Evolutionary conservation across 2,888 invertebrate genomes (phyloP).

Genomic region (Andrena bicolor): DNA sequence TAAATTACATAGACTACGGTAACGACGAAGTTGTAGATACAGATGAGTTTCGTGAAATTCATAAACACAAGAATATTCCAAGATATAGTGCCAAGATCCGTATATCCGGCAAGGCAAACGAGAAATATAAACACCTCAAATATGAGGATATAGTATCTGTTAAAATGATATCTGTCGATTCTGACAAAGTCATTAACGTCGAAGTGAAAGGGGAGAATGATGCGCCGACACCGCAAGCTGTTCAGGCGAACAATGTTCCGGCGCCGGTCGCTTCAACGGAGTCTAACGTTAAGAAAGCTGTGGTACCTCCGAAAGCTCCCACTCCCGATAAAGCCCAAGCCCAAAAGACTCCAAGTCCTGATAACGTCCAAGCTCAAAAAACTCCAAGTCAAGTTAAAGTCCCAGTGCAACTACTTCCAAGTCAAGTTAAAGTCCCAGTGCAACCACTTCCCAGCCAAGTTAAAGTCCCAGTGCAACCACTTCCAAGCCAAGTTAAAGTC

Average conservation of each 20-base stretch:
- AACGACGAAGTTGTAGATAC: constrained; percentile 59
- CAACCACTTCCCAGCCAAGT: too few relatives aligned
- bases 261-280: not conserved
- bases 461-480: too few relatives aligned
- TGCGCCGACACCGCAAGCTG: not conserved
- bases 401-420: too few relatives aligned
- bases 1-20: constrained; percentile 77
- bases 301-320: not conserved
- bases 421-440: too few relatives aligned
- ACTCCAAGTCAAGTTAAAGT: too few relatives aligned
- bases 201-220: constrained; percentile 52
- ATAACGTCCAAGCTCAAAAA: too few relatives aligned
- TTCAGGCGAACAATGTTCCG: not conserved
- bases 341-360: not conserved
- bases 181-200: constrained; percentile 50
- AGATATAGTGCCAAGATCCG: constrained; percentile 63
- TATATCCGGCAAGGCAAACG: constrained; percentile 31
- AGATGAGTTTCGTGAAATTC: constrained; percentile 68
- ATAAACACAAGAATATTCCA: constrained; percentile 47
- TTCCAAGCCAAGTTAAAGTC: too few relatives aligned
- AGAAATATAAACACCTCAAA: constrained; percentile 40
- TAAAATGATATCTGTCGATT: constrained; percentile 53
- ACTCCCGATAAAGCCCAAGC: not conserved
- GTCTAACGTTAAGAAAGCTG: not conserved
- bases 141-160: constrained; percentile 62